Evolutionary conservation across 2,797 vertebrate species (phyloP).

Genomic region (Peromyscus melanophrys): DNA sequence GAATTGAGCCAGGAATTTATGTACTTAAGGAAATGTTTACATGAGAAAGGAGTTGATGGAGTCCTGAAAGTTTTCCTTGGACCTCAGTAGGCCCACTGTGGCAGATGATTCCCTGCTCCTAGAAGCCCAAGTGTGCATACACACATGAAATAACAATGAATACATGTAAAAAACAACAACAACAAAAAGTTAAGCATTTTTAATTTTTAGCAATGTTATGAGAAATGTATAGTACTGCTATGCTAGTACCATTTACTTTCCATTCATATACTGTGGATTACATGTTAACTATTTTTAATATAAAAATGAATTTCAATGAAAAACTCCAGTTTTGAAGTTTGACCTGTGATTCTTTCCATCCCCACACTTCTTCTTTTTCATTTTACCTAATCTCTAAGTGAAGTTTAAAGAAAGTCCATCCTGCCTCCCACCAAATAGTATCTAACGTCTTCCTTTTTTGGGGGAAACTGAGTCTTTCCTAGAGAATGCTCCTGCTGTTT

Average conservation of each 20-base stretch:
- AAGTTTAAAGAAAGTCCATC: background rate
- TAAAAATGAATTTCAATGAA: background rate
- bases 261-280: background rate
- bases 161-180: background rate
- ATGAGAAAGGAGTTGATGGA: background rate
- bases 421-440: background rate
- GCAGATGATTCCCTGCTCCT: background rate
- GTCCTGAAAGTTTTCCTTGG: background rate
- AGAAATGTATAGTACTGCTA: background rate
- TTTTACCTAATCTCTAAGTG: background rate
- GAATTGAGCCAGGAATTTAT: background rate
- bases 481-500: background rate
- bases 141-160: background rate
- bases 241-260: background rate
- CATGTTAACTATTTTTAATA: background rate
- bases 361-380: background rate
- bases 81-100: background rate
- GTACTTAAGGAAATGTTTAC: background rate
- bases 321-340: background rate
- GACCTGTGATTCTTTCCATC: background rate
- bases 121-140: background rate
- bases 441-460: background rate
- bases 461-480: background rate
- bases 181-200: background rate
- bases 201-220: conserved; percentile 23